Evolutionary conservation across 2,888 invertebrate species (phyloP), one percentile per base, ranked within the genome.

Genomic region (Stenodera caucasica): DNA sequence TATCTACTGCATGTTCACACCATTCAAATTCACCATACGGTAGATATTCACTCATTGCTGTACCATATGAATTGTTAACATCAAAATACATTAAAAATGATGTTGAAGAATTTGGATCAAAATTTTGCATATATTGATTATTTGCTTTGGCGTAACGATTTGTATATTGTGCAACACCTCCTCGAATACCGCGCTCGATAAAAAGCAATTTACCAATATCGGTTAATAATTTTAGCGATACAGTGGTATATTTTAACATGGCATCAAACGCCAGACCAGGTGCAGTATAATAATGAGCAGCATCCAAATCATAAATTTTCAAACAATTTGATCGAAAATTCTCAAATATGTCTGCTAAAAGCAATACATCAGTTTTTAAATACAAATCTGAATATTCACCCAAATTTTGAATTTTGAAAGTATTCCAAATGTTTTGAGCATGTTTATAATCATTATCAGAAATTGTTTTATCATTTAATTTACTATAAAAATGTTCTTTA

Each of bases 61-160:
- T 8, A 2, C 49, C 49, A 45, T 45, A 45, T 8, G 56, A 26
- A 26, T 3, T 26, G 26, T n/a, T 60, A 21, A 11, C 71, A 60
- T 77, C 76, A 40, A 68, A 67, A 68, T 75, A 26, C 26, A 70
- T 64, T 23, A 77, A 49, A 65, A 68, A 75, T 4, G 59, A 58
- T 2, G 58, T 54, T 21, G 65, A 52, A 62, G 71, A 55, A 5
- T 26, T 5, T 5, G 26, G 26, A 26, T 26, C 7, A 26, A 5
- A 26, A 5, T 26, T 7, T 26, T 26, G 4, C 26, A 26, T 26
- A 7, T 26, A 26, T 3, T 5, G 4, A 26, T 26, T 26, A 26
- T 26, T 26, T 7, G 26, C 26, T 5, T 26, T 26, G 4, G 7
- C 4, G 7, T 26, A 26, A 3, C 26, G 26, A 12, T 50, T 54